These are phyloP conservation scores for Hydractinia echinata DNA, from an alignment of 30 jellyfish, hydroid and myxozoan species.

Conservation along the genomic window DNA sequence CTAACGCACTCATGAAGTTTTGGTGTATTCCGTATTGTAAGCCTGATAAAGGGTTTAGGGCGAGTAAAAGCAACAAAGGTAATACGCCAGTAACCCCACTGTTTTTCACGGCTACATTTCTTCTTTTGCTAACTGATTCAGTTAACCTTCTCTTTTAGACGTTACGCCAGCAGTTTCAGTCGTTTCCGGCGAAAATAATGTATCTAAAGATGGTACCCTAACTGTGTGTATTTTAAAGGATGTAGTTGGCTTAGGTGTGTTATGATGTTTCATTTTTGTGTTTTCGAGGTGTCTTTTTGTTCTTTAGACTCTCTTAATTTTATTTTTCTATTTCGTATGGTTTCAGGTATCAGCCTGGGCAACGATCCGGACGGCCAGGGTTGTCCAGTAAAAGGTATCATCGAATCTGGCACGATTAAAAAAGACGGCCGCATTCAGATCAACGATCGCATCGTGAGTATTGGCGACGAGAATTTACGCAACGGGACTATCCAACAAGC, in stretches of 20 bases:
- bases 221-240: constrained; percentile 46
- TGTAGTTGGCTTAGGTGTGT: constrained; percentile 80
- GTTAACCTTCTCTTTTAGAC: too few species aligned
- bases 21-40: constrained; percentile 3
- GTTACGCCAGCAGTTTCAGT: too few species aligned
- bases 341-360: constrained; percentile 77
- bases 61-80: too few species aligned
- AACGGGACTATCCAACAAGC: constrained; percentile 65
- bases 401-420: constrained; percentile 79
- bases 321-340: not conserved
- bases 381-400: constrained; percentile 64
- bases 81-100: too few species aligned
- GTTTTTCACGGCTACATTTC: too few species aligned
- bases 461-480: constrained; percentile 52
- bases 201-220: constrained; percentile 28
- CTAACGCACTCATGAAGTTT: not conserved
- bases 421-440: constrained; percentile 71
- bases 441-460: constrained; percentile 62
- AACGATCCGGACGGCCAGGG: constrained; percentile 83
- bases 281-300: not conserved
- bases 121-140: too few species aligned
- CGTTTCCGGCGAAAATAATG: not conserved
- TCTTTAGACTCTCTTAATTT: not conserved
- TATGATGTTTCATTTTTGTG: too few species aligned
- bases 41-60: not conserved